Evolutionary conservation across 2,888 invertebrate species (phyloP), one percentile per base, ranked within the genome.

Genomic region (Drosophila tanythrix): DNA sequence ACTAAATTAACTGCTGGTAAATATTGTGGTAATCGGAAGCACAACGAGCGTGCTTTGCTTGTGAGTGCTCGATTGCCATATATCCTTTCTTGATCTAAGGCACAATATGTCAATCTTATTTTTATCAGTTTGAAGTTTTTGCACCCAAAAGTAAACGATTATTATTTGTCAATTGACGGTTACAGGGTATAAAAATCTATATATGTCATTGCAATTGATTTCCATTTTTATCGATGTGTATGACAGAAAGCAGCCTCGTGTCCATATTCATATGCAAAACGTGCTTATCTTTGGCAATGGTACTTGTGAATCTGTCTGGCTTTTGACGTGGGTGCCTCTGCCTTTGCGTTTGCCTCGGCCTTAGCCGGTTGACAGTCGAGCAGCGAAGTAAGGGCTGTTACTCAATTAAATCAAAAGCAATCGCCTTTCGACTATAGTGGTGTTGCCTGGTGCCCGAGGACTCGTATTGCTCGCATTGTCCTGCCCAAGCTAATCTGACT

Each of bases 371-470:
- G 29, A 56, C 5, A 38, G 21, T 18, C 29, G 43, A 70, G n/a
- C 33, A 40, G 43, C 43, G 29, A 46, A 38, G 6, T 13, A 48
- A 62, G 53, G 50, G 65, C 58, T 80, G 69, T 72, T 83, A 81
- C 89, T 85, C 81, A 87, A 79, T 85, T 87, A 74, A 81, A 77
- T 89, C 82, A 73, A 76, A 70, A 69, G 59, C 70, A 65, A 83
- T 72, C 67, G 79, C 61, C 57, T 70, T 76, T 74, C 25, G 81
- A 77, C 69, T 69, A 13, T 51, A 40, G 29, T 43, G 21, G 51
- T 57, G 25, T 38, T 43, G 68, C 61, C 52, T 21, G 21, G 15
- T 21, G 65, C 43, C 56, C 51, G 50, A 66, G 81, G 75, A 63
- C 43, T 35, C 43, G 15, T 53, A 58, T 65, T 77, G 64, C 46